Conservation (phyloP, 2,113 vertebrate species). For the Terrapene triunguis region DNA sequence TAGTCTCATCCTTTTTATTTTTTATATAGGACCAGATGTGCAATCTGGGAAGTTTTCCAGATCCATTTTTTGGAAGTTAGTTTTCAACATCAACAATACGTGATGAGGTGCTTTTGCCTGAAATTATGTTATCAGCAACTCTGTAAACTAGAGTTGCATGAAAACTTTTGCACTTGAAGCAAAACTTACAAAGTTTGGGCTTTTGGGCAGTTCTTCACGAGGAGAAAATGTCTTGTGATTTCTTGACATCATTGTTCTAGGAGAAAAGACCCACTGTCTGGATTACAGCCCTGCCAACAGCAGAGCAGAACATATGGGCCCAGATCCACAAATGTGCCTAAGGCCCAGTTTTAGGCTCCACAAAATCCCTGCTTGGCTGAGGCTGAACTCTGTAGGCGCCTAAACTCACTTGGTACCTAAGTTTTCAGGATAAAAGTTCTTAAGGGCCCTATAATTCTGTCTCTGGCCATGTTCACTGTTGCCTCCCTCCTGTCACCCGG, state of each 20-base stretch:
- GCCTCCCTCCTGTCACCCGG: not conserved
- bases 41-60: constrained; percentile 52
- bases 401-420: not conserved
- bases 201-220: not conserved
- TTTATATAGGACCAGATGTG: constrained; percentile 57
- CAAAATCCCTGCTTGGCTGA: not conserved
- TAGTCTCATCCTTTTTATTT: constrained; percentile 45
- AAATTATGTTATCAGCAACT: constrained; percentile 14
- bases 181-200: not conserved
- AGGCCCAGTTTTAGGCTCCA: no score
- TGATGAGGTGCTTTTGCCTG: not conserved
- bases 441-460: not conserved
- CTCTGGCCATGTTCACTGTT: not conserved
- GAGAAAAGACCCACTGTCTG: not conserved
- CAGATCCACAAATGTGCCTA: no score
- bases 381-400: not conserved
- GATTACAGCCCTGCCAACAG: not conserved
- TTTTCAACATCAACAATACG: not conserved
- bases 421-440: not conserved
- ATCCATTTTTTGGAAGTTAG: constrained; percentile 57
- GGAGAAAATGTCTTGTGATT: not conserved
- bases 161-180: constrained; percentile 2
- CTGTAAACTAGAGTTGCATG: not conserved
- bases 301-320: not conserved
- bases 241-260: not conserved